phyloP scores from a whole-genome alignment of 2,113 vertebrate genomes.

The Callaeas wilsoni region DNA sequence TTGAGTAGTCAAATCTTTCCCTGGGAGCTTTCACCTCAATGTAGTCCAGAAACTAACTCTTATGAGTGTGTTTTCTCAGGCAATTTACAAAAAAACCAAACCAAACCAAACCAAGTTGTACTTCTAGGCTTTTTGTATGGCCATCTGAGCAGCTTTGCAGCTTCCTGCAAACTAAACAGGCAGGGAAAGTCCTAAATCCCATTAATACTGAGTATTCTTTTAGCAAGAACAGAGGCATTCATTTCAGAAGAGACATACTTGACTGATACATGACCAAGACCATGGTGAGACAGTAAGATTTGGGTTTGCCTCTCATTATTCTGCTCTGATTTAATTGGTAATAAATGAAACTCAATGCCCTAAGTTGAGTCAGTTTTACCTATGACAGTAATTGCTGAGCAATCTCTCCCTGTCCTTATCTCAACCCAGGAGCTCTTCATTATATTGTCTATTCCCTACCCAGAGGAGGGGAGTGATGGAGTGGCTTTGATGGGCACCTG shows the following conservation, averaged over 20 bases:
- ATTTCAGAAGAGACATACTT: neutral
- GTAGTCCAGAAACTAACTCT: neutral
- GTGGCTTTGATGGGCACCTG: neutral
- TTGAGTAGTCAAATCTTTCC: neutral
- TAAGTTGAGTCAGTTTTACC: neutral
- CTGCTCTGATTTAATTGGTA: neutral
- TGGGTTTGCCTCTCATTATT: neutral
- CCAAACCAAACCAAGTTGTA: neutral
- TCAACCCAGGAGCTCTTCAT: neutral
- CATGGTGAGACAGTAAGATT: neutral
- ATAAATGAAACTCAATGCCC: neutral
- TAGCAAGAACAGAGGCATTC: neutral
- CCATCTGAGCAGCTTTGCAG: neutral
- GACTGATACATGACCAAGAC: neutral
- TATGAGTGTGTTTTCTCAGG: neutral
- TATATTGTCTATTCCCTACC: neutral
- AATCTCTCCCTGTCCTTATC: neutral
- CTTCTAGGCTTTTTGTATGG: neutral
- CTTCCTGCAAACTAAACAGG: neutral
- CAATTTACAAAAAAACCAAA: neutral
- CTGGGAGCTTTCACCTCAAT: neutral
- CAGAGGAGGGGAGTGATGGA: neutral
- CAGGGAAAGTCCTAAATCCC: neutral
- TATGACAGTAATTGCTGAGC: neutral
- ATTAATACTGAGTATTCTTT: neutral